Base-by-base conservation (phyloP, 2,888 invertebrate species). In the Plutella xylostella region DNA sequence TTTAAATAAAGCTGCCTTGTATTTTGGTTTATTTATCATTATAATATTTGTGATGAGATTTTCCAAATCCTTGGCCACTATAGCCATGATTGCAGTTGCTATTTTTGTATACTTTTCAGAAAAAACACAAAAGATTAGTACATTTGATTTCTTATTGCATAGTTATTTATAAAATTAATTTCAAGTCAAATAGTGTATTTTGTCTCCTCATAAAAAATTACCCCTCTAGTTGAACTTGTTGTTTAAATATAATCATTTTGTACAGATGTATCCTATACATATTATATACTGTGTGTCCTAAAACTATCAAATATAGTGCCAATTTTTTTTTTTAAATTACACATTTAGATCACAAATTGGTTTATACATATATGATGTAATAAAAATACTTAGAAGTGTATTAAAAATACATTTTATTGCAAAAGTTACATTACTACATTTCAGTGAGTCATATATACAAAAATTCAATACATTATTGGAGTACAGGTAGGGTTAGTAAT, bases 351-450 rank as follows among this genome's bases (percentile, higher is more conserved):
- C n/a, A n/a, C n/a, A n/a, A n/a, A n/a, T n/a, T n/a, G n/a, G n/a
- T n/a, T n/a, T n/a, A n/a, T n/a, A n/a, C n/a, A n/a, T n/a, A n/a
- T n/a, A n/a, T n/a, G n/a, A n/a, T n/a, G n/a, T n/a, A n/a, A n/a
- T n/a, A n/a, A n/a, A n/a, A n/a, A n/a, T n/a, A n/a, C n/a, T n/a
- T 50, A 75, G 76, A 78, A 72, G 77, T 80, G 77, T 83, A 83
- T 72, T 83, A 80, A 83, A 82, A 83, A 83, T 82, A 82, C 82
- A 72, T 71, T 83, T 82, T 79, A 82, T 82, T 82, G 82, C 77
- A 72, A 77, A 79, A 76, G 65, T 70, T 79, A 76, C 72, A 72
- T 73, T 72, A 67, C 77, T 79, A 79, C 69, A 71, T 70, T 72
- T 71, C 65, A 72, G 74, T 77, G n/a, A n/a, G 80, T 78, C 72